Conservation (phyloP, 2,113 vertebrate genomes). For the Illadopsis cleaveri region DNA sequence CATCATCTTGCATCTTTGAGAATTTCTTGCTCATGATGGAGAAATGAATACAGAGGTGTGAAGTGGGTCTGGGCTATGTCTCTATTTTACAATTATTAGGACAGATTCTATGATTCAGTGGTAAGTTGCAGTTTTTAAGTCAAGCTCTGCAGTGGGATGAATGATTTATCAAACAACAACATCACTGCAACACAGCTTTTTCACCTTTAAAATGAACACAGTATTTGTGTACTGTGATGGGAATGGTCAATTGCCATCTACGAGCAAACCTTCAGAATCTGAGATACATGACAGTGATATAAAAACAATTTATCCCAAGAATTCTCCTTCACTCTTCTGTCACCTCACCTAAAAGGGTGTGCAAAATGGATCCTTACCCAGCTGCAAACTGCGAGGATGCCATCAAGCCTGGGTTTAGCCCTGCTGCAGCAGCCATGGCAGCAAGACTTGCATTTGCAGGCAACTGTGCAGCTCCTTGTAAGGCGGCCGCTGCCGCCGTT, state of each 20-base stretch:
- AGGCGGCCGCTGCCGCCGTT: conserved; percentile 82
- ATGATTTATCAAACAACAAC: neutral
- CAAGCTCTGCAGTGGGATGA: neutral
- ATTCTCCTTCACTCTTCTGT: neutral
- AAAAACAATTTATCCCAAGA: neutral
- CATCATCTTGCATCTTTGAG: neutral
- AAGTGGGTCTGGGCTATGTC: neutral
- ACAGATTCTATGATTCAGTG: neutral
- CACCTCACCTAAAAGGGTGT: neutral
- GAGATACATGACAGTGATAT: neutral
- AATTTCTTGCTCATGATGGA: neutral
- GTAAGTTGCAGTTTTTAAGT: neutral
- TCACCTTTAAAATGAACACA: neutral
- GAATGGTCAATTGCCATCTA: neutral
- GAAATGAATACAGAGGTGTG: neutral
- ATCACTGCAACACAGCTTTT: neutral
- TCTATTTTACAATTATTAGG: neutral
- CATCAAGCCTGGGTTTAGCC: conserved; percentile 94
- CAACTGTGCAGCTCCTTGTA: conserved; percentile 88
- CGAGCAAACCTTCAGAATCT: neutral
- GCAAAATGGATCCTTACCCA: conserved; percentile 79
- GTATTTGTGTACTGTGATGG: neutral
- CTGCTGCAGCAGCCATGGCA: conserved; percentile 96
- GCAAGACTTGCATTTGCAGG: conserved; percentile 92
- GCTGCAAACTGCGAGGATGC: conserved; percentile 91